A percentile compares a stretch with the other conserved stretches of the same genome.
phyloP scores from a whole-genome alignment of 2,113 vertebrate genomes.

The Tragulus kanchil region DNA sequence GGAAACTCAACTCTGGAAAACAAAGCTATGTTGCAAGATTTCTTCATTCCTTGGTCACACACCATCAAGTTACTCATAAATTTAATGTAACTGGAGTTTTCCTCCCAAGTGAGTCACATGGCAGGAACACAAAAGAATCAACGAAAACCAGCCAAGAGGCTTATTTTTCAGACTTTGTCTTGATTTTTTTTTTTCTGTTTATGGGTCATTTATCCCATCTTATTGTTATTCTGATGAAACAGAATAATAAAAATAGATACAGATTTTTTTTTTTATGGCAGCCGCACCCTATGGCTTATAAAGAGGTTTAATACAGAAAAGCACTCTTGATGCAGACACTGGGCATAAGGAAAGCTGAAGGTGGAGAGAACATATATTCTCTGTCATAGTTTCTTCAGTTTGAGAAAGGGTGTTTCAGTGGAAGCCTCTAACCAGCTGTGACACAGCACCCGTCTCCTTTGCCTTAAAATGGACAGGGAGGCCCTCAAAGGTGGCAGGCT shows the following conservation, averaged over 20 bases:
- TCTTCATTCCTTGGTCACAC: conserved; percentile 34
- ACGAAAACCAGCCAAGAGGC: background rate
- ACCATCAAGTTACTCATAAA: conserved; percentile 5
- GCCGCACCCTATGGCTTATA: background rate
- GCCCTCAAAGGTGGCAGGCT: background rate
- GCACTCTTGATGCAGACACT: background rate
- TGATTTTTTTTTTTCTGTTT: background rate
- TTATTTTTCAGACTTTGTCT: background rate
- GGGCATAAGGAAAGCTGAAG: accelerated
- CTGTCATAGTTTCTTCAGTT: background rate
- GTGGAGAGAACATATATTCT: background rate
- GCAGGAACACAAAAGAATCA: background rate
- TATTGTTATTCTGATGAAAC: background rate
- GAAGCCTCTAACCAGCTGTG: background rate
- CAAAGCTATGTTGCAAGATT: conserved; percentile 46
- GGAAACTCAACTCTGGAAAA: conserved; percentile 50
- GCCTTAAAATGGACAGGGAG: background rate
- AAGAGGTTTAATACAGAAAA: background rate
- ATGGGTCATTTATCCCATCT: background rate
- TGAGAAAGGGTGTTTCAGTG: background rate
- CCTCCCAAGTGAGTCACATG: conserved; percentile 21
- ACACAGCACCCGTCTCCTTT: background rate
- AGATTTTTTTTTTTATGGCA: background rate
- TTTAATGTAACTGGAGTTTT: conserved; percentile 34
- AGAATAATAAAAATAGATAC: conserved; percentile 15